phyloP scores from a whole-genome alignment of 2,797 vertebrate species.

The Dicrostonyx torquatus region DNA sequence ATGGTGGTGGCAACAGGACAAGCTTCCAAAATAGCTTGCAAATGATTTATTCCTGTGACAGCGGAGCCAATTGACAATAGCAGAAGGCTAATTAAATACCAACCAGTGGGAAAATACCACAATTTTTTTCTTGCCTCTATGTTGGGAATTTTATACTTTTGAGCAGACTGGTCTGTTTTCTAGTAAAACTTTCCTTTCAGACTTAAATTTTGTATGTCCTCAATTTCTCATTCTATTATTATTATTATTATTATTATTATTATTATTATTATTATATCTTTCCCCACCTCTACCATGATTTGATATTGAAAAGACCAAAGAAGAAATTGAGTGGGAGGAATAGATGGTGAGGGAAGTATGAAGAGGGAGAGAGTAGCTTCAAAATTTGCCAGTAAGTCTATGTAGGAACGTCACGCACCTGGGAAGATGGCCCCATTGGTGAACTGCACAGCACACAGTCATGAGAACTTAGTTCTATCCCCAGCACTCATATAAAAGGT shows the following conservation, averaged over 20 bases:
- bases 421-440: background rate
- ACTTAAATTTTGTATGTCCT: background rate
- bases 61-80: constrained; percentile 48
- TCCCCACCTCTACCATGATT: background rate
- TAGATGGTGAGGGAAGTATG: background rate
- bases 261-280: background rate
- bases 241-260: no score
- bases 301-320: constrained; percentile 1
- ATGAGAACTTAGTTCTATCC: background rate
- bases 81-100: constrained; percentile 77
- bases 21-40: constrained; percentile 60
- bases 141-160: constrained; percentile 1
- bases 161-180: constrained; percentile 42
- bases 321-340: background rate
- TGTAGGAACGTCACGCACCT: background rate
- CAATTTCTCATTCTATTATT: background rate
- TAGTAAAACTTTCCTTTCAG: constrained; percentile 39
- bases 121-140: constrained; percentile 47
- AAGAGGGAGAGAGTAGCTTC: background rate
- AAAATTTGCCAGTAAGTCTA: background rate
- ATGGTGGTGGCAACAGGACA: constrained; percentile 68
- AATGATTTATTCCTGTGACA: constrained; percentile 67
- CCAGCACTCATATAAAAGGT: background rate
- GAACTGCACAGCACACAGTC: no score
- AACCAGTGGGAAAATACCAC: constrained; percentile 50